Conservation (phyloP, 2,888 invertebrate species). For the Ochropacha duplaris region DNA sequence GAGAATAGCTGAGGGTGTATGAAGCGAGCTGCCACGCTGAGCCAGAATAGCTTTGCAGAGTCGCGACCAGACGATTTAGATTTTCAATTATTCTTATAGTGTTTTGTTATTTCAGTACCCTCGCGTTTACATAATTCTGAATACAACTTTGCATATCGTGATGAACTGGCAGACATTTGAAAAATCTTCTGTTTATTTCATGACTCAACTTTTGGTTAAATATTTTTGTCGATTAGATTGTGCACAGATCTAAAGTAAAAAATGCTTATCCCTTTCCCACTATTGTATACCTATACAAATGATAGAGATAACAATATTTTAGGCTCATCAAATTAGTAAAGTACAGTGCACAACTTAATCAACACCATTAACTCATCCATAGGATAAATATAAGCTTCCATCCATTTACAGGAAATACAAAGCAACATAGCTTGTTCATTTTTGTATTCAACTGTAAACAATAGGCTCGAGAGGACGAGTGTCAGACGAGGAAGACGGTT, state of each 20-base stretch:
- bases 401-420: background rate
- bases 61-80: background rate
- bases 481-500: slow-evolving; percentile 1
- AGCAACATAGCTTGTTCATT: background rate
- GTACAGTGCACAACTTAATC: too few relatives aligned
- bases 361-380: background rate
- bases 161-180: background rate
- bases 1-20: slow-evolving; percentile 15
- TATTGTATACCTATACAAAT: too few relatives aligned
- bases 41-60: background rate
- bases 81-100: slow-evolving; percentile 4
- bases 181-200: background rate
- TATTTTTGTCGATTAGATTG: too few relatives aligned
- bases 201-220: too few relatives aligned
- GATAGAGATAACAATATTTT: too few relatives aligned
- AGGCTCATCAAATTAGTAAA: too few relatives aligned
- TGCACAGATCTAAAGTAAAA: too few relatives aligned
- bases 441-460: slow-evolving; percentile 5
- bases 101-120: background rate
- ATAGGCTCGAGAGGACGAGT: slow-evolving; percentile 1
- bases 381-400: background rate
- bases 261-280: too few relatives aligned
- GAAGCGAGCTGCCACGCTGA: slow-evolving; percentile 11
- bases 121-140: background rate
- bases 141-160: background rate